Evolutionary conservation across 2,888 invertebrate species (phyloP).

Genomic region (Parapristionchus giblindavisi): DNA sequence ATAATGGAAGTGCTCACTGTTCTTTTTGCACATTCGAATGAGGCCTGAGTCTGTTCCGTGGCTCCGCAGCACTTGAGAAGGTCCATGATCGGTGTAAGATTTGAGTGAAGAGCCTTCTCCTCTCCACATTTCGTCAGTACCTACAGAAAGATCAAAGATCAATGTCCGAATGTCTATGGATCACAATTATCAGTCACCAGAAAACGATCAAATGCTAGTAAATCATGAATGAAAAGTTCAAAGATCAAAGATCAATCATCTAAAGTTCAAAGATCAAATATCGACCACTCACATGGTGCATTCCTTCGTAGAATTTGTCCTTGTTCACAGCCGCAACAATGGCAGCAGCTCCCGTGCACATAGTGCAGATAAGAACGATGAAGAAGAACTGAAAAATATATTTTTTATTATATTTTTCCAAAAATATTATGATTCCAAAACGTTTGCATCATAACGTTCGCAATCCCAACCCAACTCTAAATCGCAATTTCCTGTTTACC

Average conservation of each 20-base stretch:
- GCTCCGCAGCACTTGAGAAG: conserved; percentile 66
- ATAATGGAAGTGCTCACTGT: neutral
- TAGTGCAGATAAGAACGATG: conserved; percentile 59
- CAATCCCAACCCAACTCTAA: no score
- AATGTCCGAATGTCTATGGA: neutral
- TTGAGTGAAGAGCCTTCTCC: conserved; percentile 47
- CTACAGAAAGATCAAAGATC: conserved; percentile 27
- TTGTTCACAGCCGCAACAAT: conserved; percentile 60
- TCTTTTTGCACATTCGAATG: neutral
- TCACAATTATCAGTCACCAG: neutral
- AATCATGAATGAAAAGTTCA: neutral
- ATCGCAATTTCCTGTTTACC: no score
- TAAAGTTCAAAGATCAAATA: neutral
- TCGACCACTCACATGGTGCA: conserved; percentile 49
- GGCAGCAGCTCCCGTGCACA: conserved; percentile 59
- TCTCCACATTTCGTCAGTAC: conserved; percentile 55
- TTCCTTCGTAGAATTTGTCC: conserved; percentile 54
- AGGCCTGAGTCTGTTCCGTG: conserved; percentile 51
- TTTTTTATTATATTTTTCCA: neutral
- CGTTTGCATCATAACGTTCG: no score
- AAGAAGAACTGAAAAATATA: conserved; percentile 60
- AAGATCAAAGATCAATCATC: neutral
- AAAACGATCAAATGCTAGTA: neutral
- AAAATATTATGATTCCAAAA: no score
- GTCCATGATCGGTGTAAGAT: conserved; percentile 63